Conservation (phyloP, 2,888 invertebrate species). For the Cantharis lateralis region DNA sequence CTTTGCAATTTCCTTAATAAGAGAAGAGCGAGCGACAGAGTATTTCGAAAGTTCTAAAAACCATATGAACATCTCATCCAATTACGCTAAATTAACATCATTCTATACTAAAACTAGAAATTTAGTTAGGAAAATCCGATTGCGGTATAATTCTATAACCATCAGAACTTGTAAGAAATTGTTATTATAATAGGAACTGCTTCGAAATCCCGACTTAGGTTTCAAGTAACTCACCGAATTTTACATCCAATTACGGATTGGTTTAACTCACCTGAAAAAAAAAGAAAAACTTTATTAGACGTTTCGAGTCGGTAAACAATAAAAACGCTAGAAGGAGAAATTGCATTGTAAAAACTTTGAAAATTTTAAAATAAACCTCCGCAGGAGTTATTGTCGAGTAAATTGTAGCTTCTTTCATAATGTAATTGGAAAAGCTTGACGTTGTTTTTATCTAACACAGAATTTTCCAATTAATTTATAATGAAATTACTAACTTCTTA, state of each 20-base stretch:
- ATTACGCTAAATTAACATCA: slow-evolving; percentile 23
- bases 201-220: background rate
- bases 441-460: background rate
- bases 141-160: background rate
- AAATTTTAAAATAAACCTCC: background rate
- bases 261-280: background rate
- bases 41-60: slow-evolving; percentile 4
- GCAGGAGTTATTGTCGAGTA: background rate
- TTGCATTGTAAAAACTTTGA: background rate
- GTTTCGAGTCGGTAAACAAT: background rate
- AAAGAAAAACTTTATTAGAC: background rate
- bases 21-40: slow-evolving; percentile 2
- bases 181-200: background rate
- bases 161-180: background rate
- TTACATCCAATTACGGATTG: background rate
- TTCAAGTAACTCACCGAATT: background rate
- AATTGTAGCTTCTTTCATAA: background rate
- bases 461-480: background rate
- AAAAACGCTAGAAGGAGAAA: background rate
- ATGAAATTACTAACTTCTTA: background rate
- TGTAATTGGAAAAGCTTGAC: background rate
- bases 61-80: slow-evolving; percentile 23
- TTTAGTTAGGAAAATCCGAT: background rate
- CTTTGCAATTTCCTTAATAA: slow-evolving; percentile 13
- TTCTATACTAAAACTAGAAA: slow-evolving; percentile 9